phyloP scores from a whole-genome alignment of 2,797 vertebrate genomes.

The Protosalanx chinensis region DNA sequence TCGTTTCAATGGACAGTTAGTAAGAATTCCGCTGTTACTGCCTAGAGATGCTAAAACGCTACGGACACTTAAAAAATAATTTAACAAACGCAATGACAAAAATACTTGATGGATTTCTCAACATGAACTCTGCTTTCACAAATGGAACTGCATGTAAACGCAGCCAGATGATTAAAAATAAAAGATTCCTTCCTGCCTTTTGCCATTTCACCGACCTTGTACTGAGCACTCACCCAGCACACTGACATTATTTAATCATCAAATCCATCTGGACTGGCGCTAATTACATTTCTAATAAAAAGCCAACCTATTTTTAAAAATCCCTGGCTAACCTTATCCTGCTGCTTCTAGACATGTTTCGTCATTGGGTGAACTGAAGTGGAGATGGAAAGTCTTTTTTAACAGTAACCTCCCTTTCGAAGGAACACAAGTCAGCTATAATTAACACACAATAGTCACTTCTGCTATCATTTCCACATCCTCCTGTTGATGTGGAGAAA shows the following conservation, averaged over 20 bases:
- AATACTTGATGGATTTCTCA: too few species aligned
- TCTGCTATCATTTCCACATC: too few species aligned
- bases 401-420: slow-evolving; percentile 21
- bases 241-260: slow-evolving; percentile 62
- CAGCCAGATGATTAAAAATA: slow-evolving; percentile 11
- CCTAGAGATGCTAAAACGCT: neutral
- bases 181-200: slow-evolving; percentile 49
- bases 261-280: slow-evolving; percentile 61
- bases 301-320: slow-evolving; percentile 38
- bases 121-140: too few species aligned
- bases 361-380: slow-evolving; percentile 25
- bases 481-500: too few species aligned
- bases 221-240: slow-evolving; percentile 37
- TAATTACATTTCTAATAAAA: slow-evolving; percentile 66
- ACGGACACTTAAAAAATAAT: neutral
- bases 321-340: slow-evolving; percentile 31
- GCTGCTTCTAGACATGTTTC: slow-evolving; percentile 38
- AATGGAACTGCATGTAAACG: too few species aligned
- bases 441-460: too few species aligned
- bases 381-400: slow-evolving; percentile 17
- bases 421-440: slow-evolving; percentile 6
- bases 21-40: neutral
- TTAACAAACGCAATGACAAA: neutral
- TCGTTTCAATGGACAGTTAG: too few species aligned
- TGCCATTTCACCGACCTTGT: slow-evolving; percentile 31